These are phyloP conservation scores for Chaenodraco wilsoni DNA, from an alignment of 2,797 vertebrate genomes.

Conservation along the genomic window DNA sequence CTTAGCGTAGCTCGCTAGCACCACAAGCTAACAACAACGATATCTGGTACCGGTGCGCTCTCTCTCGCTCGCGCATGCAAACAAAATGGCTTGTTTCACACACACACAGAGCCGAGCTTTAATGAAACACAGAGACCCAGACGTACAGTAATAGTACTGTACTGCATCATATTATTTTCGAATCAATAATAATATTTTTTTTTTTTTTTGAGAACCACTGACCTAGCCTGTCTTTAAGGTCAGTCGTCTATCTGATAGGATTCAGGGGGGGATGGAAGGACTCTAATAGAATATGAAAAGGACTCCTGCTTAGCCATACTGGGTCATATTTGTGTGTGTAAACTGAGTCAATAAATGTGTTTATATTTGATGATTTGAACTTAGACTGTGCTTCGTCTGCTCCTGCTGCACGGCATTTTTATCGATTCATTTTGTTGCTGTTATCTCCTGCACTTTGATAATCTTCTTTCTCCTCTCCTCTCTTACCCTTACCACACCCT, in stretches of 20 bases:
- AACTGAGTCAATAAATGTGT: not conserved
- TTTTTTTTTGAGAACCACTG: no score
- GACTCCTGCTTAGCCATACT: not conserved
- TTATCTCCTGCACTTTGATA: constrained; percentile 6
- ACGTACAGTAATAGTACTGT: no score
- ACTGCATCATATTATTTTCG: no score
- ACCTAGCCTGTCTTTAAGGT: not conserved
- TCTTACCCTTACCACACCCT: not conserved
- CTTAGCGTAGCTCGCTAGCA: no score
- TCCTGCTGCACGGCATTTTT: not conserved
- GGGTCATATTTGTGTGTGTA: not conserved
- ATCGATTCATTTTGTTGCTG: not conserved
- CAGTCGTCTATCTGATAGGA: not conserved
- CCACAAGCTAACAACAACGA: no score
- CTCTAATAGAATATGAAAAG: constrained; percentile 1
- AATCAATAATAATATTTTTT: no score
- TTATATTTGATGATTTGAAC: constrained; percentile 9
- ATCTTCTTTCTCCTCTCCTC: not conserved
- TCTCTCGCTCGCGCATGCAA: no score
- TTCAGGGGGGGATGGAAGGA: constrained; percentile 12
- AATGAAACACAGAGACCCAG: no score
- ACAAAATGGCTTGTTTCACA: no score
- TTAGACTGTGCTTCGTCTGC: not conserved
- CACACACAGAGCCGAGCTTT: no score
- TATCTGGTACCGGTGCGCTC: no score